phyloP scores from a whole-genome alignment of 1,140 invertebrate species.

The Temnothorax nylanderi region DNA sequence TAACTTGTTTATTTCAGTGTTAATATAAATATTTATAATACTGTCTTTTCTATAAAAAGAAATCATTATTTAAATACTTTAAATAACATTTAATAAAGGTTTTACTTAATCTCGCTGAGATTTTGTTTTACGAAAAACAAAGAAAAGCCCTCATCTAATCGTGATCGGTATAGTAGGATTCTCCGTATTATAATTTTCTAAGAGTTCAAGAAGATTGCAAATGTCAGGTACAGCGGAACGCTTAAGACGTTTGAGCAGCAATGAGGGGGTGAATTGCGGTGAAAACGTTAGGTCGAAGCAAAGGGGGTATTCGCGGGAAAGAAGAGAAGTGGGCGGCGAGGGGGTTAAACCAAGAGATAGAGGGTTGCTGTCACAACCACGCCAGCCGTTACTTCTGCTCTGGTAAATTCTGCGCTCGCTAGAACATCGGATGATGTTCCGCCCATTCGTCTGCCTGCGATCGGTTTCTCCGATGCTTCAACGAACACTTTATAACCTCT shows the following conservation, averaged over 20 bases:
- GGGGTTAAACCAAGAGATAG: conserved; percentile 75
- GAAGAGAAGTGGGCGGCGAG: conserved; percentile 66
- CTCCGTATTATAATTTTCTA: conserved; percentile 84
- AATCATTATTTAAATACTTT: not conserved
- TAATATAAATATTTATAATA: not conserved
- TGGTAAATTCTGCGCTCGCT: conserved; percentile 80
- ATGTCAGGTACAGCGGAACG: conserved; percentile 83
- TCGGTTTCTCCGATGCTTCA: conserved; percentile 67
- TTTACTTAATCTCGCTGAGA: not conserved
- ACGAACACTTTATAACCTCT: conserved; percentile 39
- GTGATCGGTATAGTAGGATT: not conserved
- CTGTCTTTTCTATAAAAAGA: not conserved
- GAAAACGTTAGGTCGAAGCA: conserved; percentile 75
- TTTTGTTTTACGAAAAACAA: not conserved
- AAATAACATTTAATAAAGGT: not conserved
- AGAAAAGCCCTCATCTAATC: not conserved
- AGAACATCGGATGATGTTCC: conserved; percentile 74
- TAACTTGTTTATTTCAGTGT: not conserved
- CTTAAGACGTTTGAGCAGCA: conserved; percentile 79
- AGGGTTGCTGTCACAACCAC: conserved; percentile 83
- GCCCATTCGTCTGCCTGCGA: conserved; percentile 69
- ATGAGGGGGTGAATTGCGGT: conserved; percentile 79
- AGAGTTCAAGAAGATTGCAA: conserved; percentile 83
- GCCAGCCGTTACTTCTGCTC: conserved; percentile 84
- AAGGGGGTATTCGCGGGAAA: conserved; percentile 52